phyloP scores from a whole-genome alignment of 2,113 vertebrate species.

The Actenoides lindsayi region DNA sequence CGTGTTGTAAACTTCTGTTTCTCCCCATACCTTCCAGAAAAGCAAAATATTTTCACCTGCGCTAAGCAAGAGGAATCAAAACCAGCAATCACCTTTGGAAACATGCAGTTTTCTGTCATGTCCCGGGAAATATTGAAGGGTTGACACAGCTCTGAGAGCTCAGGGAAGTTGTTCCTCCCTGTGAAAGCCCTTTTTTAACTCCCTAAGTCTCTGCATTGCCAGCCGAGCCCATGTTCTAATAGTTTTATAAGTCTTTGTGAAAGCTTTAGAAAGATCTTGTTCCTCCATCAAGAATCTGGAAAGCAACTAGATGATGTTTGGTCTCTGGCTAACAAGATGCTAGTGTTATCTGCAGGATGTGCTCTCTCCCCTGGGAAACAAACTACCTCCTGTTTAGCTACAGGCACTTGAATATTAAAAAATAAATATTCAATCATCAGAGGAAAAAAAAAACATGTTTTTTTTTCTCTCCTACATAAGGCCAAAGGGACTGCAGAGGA shows the following conservation, averaged over 20 bases:
- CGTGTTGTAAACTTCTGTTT: neutral
- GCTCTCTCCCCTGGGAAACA: neutral
- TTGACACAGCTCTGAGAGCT: neutral
- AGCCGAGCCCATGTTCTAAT: neutral
- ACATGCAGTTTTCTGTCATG: accelerated
- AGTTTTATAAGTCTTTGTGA: neutral
- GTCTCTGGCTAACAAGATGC: neutral
- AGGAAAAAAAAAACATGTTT: accelerated
- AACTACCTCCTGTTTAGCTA: slow-evolving; percentile 4
- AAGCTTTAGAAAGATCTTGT: neutral
- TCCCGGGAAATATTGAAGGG: neutral
- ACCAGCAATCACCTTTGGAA: neutral
- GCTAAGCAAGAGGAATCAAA: neutral
- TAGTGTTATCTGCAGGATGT: neutral
- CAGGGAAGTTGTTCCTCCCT: neutral
- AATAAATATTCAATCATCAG: neutral
- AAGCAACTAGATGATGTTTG: slow-evolving; percentile 16
- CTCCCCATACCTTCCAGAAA: neutral
- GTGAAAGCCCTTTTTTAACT: neutral
- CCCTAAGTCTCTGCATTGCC: neutral
- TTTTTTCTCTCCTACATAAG: neutral
- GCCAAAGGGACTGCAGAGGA: neutral
- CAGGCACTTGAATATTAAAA: neutral
- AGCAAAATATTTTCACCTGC: neutral
- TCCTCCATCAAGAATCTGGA: neutral